These are phyloP conservation scores for Hylomyscus alleni DNA, from an alignment of 2,797 vertebrate genomes.

Conservation along the genomic window DNA sequence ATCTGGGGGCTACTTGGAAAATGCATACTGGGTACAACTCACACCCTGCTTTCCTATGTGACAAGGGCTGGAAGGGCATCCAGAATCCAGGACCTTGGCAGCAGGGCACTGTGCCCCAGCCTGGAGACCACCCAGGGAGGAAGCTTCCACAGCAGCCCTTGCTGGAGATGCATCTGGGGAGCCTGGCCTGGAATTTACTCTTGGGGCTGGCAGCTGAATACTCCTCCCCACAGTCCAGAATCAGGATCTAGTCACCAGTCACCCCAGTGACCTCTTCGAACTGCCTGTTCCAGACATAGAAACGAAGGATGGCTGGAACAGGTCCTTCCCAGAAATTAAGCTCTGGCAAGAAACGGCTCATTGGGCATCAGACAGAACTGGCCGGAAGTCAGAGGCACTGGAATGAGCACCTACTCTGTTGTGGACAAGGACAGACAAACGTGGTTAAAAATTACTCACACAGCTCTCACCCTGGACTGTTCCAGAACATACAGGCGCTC, in stretches of 20 bases:
- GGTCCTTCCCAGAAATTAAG: slow-evolving; percentile 39
- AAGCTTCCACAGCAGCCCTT: neutral
- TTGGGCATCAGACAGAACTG: neutral
- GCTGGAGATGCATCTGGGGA: neutral
- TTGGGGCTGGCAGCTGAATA: neutral
- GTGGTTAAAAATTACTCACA: accelerated
- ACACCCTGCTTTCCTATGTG: neutral
- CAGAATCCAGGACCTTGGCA: neutral
- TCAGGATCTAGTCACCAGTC: neutral
- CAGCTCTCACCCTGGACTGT: accelerated
- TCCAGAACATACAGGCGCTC: neutral
- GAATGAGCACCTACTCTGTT: neutral
- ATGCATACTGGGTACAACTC: neutral
- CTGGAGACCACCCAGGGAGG: neutral
- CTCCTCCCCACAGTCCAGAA: neutral
- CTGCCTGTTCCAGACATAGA: neutral
- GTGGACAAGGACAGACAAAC: neutral
- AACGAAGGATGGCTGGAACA: neutral
- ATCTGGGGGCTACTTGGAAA: neutral
- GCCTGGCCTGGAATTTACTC: neutral
- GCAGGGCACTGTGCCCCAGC: neutral
- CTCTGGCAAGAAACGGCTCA: neutral
- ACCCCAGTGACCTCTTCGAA: neutral
- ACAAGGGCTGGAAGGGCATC: neutral
- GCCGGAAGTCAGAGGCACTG: neutral